Evolutionary conservation across 2,113 vertebrate species (phyloP).

Genomic region (Gila orcuttii): DNA sequence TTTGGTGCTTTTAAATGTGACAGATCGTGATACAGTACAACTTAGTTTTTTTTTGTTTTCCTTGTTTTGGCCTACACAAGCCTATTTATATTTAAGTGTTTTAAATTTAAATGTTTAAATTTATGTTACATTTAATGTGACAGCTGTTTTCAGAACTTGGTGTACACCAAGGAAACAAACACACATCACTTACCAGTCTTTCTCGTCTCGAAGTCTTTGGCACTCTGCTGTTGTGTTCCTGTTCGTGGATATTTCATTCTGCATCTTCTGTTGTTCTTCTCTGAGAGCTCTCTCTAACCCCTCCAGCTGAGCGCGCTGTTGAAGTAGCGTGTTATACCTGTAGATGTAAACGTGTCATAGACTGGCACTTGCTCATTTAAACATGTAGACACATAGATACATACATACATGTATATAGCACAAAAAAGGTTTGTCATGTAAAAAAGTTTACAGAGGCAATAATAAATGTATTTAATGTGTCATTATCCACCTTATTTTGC

Average conservation of each 20-base stretch:
- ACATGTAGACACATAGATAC: too few species aligned
- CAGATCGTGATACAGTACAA: too few species aligned
- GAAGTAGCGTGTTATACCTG: constrained; percentile 93
- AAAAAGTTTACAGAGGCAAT: background rate
- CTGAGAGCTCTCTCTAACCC: constrained; percentile 91
- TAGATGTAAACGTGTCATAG: background rate
- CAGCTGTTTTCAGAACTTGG: background rate
- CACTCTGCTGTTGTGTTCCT: constrained; percentile 84
- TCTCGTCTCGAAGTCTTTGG: constrained; percentile 88
- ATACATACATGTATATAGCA: background rate
- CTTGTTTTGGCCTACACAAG: too few species aligned
- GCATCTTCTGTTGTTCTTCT: constrained; percentile 90
- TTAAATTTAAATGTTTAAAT: too few species aligned
- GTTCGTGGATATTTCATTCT: constrained; percentile 85
- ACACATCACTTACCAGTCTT: constrained; percentile 82
- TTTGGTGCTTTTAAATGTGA: too few species aligned
- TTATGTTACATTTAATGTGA: background rate
- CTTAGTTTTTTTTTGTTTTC: too few species aligned
- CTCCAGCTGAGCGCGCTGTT: constrained; percentile 91
- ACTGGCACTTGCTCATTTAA: background rate
- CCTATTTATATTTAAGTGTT: too few species aligned
- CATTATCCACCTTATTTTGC: background rate
- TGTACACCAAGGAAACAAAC: background rate
- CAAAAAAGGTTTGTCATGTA: background rate
- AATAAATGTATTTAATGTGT: background rate